phyloP scores from a whole-genome alignment of 2,797 vertebrate genomes.

The Manis javanica region DNA sequence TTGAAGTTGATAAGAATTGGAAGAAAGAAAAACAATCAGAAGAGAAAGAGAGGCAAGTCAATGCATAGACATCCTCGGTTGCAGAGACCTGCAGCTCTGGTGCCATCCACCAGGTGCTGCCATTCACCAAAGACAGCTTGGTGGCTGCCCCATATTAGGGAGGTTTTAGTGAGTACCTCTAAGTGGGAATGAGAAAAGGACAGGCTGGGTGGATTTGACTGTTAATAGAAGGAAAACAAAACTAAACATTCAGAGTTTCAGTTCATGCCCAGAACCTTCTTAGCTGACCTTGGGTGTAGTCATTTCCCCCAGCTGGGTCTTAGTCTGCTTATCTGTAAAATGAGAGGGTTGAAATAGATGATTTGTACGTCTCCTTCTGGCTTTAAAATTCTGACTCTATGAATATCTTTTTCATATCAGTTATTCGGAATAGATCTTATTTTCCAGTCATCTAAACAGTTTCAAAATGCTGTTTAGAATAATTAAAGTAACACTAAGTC shows the following conservation, averaged over 20 bases:
- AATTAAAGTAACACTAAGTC: conserved; percentile 78
- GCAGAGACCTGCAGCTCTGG: neutral
- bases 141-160: neutral
- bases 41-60: neutral
- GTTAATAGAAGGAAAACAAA: neutral
- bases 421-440: conserved; percentile 70
- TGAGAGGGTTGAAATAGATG: neutral
- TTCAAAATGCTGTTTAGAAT: conserved; percentile 79
- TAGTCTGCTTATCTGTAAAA: neutral
- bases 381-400: conserved; percentile 51
- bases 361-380: conserved; percentile 49
- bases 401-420: conserved; percentile 65
- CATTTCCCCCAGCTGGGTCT: neutral
- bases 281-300: neutral
- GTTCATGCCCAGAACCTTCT: neutral
- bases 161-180: neutral
- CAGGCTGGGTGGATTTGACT: neutral
- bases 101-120: neutral
- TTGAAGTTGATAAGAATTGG: neutral
- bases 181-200: neutral
- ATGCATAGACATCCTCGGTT: neutral
- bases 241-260: neutral
- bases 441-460: conserved; percentile 70
- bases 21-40: neutral
- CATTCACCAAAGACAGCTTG: neutral